Evolutionary conservation across 2,888 invertebrate genomes (phyloP).

Genomic region (Zelleria hepariella): DNA sequence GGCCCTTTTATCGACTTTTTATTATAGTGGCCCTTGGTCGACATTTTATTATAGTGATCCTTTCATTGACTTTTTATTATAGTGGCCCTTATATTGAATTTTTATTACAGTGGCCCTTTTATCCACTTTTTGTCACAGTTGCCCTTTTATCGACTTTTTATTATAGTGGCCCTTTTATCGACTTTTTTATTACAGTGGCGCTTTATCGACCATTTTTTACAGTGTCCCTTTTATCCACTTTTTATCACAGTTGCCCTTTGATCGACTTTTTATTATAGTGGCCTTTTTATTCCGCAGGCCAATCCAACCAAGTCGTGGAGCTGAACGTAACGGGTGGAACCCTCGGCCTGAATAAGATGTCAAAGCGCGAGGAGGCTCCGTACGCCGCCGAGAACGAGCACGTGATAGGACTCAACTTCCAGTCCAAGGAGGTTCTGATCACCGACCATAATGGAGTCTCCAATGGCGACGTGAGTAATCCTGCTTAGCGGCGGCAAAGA

Average conservation of each 20-base stretch:
- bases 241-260: too few species aligned
- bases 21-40: neutral
- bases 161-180: neutral
- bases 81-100: neutral
- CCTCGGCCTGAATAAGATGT: constrained; percentile 85
- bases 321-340: constrained; percentile 84
- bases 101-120: neutral
- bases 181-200: neutral
- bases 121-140: neutral
- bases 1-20: neutral
- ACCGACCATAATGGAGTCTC: constrained; percentile 78
- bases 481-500: too few species aligned
- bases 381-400: constrained; percentile 89
- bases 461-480: constrained; percentile 55
- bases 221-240: neutral
- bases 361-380: constrained; percentile 85
- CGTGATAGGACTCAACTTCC: constrained; percentile 90
- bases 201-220: neutral
- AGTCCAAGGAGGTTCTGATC: constrained; percentile 90
- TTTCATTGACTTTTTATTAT: neutral
- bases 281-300: constrained; percentile 48
- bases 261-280: constrained; percentile 19
- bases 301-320: constrained; percentile 71
- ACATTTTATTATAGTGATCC: neutral
- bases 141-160: neutral